Evolutionary conservation across 2,113 vertebrate genomes (phyloP).

Genomic region (Donacobius atricapilla): DNA sequence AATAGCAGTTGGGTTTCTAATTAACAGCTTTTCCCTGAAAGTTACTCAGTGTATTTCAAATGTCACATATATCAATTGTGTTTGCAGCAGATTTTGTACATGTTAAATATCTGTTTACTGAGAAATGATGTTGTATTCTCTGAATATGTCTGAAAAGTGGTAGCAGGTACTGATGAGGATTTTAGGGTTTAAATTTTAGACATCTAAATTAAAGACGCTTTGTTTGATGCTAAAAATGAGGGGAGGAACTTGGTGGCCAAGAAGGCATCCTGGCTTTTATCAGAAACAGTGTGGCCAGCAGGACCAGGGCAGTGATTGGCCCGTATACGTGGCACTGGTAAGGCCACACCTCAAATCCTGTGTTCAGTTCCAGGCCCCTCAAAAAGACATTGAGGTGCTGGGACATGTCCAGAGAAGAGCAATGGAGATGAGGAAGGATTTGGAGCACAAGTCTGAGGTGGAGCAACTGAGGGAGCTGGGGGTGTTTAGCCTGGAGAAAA

Average conservation of each 20-base stretch:
- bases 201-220: neutral
- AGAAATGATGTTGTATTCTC: neutral
- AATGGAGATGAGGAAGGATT: rapidly evolving
- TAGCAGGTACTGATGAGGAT: neutral
- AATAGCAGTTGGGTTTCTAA: neutral
- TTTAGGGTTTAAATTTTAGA: neutral
- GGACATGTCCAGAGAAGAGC: rapidly evolving
- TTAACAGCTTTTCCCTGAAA: neutral
- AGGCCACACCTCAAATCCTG: neutral
- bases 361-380: neutral
- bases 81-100: neutral
- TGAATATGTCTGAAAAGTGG: neutral
- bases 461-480: neutral
- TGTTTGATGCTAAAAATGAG: neutral
- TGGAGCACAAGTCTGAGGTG: neutral
- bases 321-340: rapidly evolving
- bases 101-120: neutral
- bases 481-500: neutral
- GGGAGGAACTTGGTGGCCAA: neutral
- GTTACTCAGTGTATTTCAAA: neutral
- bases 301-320: neutral
- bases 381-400: neutral
- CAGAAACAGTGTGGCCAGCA: neutral
- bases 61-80: neutral
- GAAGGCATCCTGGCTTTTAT: neutral